A percentile compares a stretch with the other conserved stretches of the same genome.
Conservation (phyloP, 2,113 vertebrate genomes). For the Epinephelus moara region DNA sequence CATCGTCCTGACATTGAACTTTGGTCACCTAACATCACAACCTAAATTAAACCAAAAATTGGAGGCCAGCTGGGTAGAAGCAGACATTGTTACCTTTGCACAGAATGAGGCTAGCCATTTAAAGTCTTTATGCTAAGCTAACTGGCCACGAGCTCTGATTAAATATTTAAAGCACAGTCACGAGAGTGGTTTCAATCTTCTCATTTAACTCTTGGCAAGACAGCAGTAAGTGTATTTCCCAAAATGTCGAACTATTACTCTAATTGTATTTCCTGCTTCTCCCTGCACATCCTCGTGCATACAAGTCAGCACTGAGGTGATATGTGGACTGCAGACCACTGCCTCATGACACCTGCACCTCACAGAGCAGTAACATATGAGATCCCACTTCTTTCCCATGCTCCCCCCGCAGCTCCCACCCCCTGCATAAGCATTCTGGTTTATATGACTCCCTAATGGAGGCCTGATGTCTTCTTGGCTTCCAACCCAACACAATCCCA, state of each 20-base stretch:
- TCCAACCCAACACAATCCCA: constrained; percentile 74
- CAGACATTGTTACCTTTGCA: too few relatives aligned
- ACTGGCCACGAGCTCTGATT: background rate
- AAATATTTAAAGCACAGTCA: background rate
- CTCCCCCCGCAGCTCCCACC: constrained; percentile 16
- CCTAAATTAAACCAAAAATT: too few relatives aligned
- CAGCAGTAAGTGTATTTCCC: background rate
- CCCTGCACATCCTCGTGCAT: background rate
- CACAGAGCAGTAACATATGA: constrained; percentile 9
- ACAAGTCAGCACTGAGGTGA: background rate
- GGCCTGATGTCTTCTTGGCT: constrained; percentile 80
- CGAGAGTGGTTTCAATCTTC: background rate
- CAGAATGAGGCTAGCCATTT: background rate
- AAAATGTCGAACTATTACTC: background rate
- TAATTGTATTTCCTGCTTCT: background rate
- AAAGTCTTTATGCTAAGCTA: background rate
- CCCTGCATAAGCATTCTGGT: constrained; percentile 48
- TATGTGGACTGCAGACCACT: background rate
- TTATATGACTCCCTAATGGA: constrained; percentile 78
- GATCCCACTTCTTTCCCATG: constrained; percentile 34
- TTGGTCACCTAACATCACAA: too few relatives aligned
- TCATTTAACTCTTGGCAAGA: background rate
- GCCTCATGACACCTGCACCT: constrained; percentile 27
- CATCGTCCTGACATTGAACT: too few relatives aligned
- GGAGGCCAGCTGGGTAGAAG: too few relatives aligned